Conservation (phyloP, 2,888 invertebrate genomes). For the Pyrochroa serraticornis region DNA sequence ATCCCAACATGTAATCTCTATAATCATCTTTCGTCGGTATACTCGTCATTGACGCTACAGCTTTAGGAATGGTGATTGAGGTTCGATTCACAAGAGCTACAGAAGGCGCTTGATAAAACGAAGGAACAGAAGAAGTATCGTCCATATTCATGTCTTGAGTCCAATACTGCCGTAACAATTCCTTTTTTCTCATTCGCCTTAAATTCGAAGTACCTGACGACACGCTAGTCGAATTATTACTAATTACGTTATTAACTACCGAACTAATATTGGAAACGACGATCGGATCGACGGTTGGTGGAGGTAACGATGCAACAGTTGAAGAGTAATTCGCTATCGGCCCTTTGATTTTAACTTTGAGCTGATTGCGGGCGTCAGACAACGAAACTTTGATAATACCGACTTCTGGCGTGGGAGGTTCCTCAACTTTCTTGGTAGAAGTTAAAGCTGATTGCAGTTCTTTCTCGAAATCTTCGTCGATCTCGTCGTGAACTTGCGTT, state of each 20-base stretch:
- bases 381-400: constrained; percentile 73
- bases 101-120: constrained; percentile 65
- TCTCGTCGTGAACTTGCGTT: constrained; percentile 70
- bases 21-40: constrained; percentile 88
- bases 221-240: constrained; percentile 40
- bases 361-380: constrained; percentile 81
- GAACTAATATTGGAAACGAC: constrained; percentile 59
- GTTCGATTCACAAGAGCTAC: constrained; percentile 69
- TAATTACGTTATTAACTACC: constrained; percentile 54
- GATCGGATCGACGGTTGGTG: constrained; percentile 60
- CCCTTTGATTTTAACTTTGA: constrained; percentile 90
- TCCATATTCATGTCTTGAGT: constrained; percentile 88
- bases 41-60: constrained; percentile 86
- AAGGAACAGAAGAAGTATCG: constrained; percentile 63
- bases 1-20: constrained; percentile 61
- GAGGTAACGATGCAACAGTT: constrained; percentile 64
- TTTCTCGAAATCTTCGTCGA: constrained; percentile 81
- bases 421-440: constrained; percentile 63
- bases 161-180: constrained; percentile 82
- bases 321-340: constrained; percentile 80
- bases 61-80: constrained; percentile 84
- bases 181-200: constrained; percentile 88
- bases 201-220: constrained; percentile 74
- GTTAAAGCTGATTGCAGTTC: constrained; percentile 73
- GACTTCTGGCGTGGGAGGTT: constrained; percentile 58